Conservation (phyloP, 92 coral and sea anemone species). For the Umimayanthus kanabou region DNA sequence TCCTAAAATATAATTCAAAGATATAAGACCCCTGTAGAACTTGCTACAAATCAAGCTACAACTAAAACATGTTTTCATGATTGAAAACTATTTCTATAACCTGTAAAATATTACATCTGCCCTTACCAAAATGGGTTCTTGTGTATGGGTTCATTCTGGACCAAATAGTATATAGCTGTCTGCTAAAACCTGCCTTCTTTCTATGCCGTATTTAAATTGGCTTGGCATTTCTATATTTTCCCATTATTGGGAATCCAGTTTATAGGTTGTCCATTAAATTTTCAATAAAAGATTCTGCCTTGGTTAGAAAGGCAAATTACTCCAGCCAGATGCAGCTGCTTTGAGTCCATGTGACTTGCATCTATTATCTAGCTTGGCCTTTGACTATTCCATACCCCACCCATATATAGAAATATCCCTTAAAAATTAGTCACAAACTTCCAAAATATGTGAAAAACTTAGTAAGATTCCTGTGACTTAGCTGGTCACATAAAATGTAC, state of each 20-base stretch:
- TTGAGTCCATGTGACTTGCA: conserved; percentile 42
- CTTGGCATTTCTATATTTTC: conserved; percentile 42
- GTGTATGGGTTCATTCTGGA: conserved; percentile 40
- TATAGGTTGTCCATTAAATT: conserved; percentile 44
- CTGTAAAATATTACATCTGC: background rate
- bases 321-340: conserved; percentile 34
- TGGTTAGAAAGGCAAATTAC: conserved; percentile 47
- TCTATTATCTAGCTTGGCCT: conserved; percentile 23
- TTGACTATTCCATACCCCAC: conserved; percentile 35
- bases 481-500: conserved; percentile 4
- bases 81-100: background rate
- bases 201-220: conserved; percentile 25
- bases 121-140: conserved; percentile 43
- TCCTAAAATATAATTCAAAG: background rate
- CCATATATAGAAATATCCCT: conserved; percentile 44
- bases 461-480: conserved; percentile 42
- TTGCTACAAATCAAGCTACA: conserved; percentile 1
- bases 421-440: conserved; percentile 21
- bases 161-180: conserved; percentile 19
- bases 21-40: background rate
- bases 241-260: conserved; percentile 31
- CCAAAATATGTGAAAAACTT: conserved; percentile 46
- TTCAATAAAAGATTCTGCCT: conserved; percentile 35
- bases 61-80: background rate
- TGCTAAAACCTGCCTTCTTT: background rate